These are phyloP conservation scores for Cordilura impudica DNA, from an alignment of 2,888 invertebrate genomes.

Conservation along the genomic window DNA sequence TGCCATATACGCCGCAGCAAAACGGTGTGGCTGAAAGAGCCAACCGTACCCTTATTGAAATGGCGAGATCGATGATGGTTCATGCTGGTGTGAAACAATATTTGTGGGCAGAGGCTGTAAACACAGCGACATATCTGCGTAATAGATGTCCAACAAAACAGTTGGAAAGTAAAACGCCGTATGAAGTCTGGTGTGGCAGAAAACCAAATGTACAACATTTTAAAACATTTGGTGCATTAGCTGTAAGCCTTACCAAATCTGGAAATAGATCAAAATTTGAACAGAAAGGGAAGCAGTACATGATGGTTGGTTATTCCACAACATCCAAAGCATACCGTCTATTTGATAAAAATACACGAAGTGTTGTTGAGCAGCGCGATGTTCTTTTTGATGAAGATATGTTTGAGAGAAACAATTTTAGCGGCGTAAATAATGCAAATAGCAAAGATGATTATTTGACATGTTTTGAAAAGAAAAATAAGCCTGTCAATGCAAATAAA, in stretches of 20 bases:
- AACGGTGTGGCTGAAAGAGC: too few relatives aligned
- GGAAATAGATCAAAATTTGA: background rate
- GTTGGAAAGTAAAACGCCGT: constrained; percentile 60
- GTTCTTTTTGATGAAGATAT: too few relatives aligned
- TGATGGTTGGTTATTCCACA: constrained; percentile 8
- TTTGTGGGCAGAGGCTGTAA: constrained; percentile 1
- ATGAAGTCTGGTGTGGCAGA: constrained; percentile 59
- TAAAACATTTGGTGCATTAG: constrained; percentile 49
- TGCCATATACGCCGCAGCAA: constrained; percentile 57
- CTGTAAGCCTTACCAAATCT: too few relatives aligned
- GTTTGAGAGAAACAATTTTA: too few relatives aligned
- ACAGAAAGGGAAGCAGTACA: background rate
- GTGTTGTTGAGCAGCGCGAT: too few relatives aligned
- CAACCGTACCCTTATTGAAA: background rate
- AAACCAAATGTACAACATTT: constrained; percentile 55
- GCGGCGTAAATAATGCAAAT: too few relatives aligned
- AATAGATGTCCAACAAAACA: constrained; percentile 2
- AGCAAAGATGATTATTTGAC: too few relatives aligned
- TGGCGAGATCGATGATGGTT: constrained; percentile 5
- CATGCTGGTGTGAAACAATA: constrained; percentile 8
- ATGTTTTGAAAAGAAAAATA: too few relatives aligned
- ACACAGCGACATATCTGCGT: constrained; percentile 1
- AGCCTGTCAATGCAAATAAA: too few relatives aligned
- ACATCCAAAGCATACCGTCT: constrained; percentile 29
- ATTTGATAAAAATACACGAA: background rate